Base-by-base conservation (phyloP, 2,888 invertebrate species). In the Linyphia triangularis region DNA sequence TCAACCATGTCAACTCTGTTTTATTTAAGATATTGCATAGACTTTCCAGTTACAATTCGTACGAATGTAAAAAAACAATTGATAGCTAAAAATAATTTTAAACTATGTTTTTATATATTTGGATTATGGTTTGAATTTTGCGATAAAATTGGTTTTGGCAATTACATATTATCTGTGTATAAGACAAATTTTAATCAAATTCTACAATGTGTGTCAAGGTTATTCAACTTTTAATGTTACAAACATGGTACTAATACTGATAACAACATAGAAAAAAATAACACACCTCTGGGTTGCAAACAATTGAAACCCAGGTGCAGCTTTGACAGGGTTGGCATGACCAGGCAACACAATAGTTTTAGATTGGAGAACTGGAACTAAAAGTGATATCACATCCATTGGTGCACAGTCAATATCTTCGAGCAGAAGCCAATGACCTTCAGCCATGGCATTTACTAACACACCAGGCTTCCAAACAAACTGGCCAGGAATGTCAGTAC, bases 381-480 rank as follows among this genome's bases (percentile, higher is more conserved):
- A 93, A 16, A 98, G 95, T 0, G 98, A 96, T 0, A 97, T 95
- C 0, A 99, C 97, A 92, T 99, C 99, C 92, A 96, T 95, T 1
- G 97, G 96, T 1, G 98, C 99, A 89, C 96, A 95, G 92, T 99
- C 99, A 70, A 99, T 95, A 92, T 99, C 99, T 94, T 99, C 99
- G 89, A 99, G 93, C 2, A 99, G 94, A 30, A 99, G 93, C 98
- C 99, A 99, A 91, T 96, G 95, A 0, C 98, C 98, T 91, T 95
- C 94, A 92, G 95, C 94, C 5, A 97, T 96, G 73, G 97, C 97
- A 95, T 92, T 92, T 3, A 98, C 97, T 81, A 99, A 93, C 73
- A 97, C 96, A n/a, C 99, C 99, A 1, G 98, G 96, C 91, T 96
- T 95, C 99, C 99, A 99, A 24, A 97, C 93, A 94, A 99, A 99